Base-by-base conservation (phyloP, 2,113 vertebrate species). In the Chaetops frenatus region DNA sequence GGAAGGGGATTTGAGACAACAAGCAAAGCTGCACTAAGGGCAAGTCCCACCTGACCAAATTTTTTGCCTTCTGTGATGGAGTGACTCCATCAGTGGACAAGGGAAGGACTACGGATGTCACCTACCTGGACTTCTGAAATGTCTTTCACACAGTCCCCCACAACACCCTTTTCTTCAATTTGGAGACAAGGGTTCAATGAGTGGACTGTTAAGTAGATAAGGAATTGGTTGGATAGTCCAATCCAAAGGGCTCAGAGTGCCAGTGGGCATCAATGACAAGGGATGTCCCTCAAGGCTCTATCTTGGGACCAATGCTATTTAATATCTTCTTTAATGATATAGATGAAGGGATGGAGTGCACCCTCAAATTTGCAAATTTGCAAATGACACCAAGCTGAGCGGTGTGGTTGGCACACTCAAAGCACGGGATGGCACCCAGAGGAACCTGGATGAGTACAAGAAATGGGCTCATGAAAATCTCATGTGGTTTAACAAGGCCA, bases 111-210 rank as follows among this genome's bases (percentile, higher is more conserved):
- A 11, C 7, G 51, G 12, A 25, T 42, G 17, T 6, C 40, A 18
- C 10, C 29, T 15, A 22, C 20, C 29, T 35, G 21, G 33, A 45
- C 9, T 20, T 81, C 45, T 38, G 45, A 33, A 74, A 60, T 24
- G 15, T 44, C 27, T 57, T 50, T 88, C 33, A 38, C 23, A n/a
- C 6, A 21, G 23, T 22, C 28, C 28, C 33, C 14, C 15, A 36
- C 12, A 58, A 21, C 12, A 51, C 9, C 12, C 18, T 36, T 36
- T 27, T 51, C 15, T 51, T 57, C n/a, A 33, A 7, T n/a, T 44
- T 88, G 33, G 38, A 81, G 60, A 25, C 12, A 20, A 29, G 36
- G 11, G 38, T 44, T 44, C 0, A 0, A 24, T 35, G 7, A 2
- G 23, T 17, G 19, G 19, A 20, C 25, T 48, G 25, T 31, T 80